These are phyloP conservation scores for Ammodytes marinus DNA, from an alignment of 2,113 vertebrate species.

Conservation along the genomic window DNA sequence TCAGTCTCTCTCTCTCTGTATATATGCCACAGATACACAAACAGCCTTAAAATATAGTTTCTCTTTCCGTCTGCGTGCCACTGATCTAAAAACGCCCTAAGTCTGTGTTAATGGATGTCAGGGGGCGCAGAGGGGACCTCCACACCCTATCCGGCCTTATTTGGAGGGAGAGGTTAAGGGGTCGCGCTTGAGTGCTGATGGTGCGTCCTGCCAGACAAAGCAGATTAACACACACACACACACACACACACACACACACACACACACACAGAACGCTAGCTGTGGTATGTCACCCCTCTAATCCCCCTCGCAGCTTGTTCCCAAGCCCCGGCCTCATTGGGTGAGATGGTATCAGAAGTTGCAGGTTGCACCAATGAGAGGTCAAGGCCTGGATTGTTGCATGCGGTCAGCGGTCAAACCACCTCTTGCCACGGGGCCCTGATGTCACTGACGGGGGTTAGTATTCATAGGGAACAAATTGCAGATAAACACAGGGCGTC, in stretches of 20 bases:
- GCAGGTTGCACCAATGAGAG: constrained; percentile 66
- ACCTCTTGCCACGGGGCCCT: constrained; percentile 23
- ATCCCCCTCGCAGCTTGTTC: constrained; percentile 32
- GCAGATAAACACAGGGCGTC: constrained; percentile 19
- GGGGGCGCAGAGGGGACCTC: not conserved
- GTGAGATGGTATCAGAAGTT: constrained; percentile 66
- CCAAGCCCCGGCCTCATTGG: constrained; percentile 66
- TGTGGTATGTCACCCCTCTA: constrained; percentile 61
- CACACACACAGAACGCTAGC: constrained; percentile 18
- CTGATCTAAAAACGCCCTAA: constrained; percentile 1
- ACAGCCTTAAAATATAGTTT: not conserved
- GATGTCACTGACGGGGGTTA: constrained; percentile 48
- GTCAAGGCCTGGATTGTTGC: constrained; percentile 60
- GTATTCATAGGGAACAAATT: constrained; percentile 64
- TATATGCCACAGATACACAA: not conserved
- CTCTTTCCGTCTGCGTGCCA: constrained; percentile 3
- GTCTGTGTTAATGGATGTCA: constrained; percentile 21
- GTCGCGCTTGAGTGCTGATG: constrained; percentile 76
- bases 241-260: constrained; percentile 30
- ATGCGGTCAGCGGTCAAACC: constrained; percentile 67
- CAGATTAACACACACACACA: constrained; percentile 71
- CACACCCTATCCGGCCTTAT: constrained; percentile 17
- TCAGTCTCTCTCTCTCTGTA: not conserved
- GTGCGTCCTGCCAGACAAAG: constrained; percentile 78
- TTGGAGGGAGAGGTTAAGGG: constrained; percentile 67